A percentile compares a stretch with the other conserved stretches of the same genome.
phyloP scores from a whole-genome alignment of 2,113 vertebrate species.

The Paralichthys olivaceus region DNA sequence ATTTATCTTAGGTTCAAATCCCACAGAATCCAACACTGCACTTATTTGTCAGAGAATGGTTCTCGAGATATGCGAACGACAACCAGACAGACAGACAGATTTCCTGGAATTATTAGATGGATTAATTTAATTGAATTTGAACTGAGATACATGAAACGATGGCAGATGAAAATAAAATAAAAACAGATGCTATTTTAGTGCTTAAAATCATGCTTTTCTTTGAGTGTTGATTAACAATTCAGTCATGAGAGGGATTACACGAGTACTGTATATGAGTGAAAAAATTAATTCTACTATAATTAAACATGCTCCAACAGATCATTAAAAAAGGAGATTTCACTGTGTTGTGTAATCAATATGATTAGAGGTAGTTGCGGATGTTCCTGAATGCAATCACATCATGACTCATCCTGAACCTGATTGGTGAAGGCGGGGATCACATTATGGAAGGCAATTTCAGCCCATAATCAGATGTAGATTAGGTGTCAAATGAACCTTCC shows the following conservation, averaged over 20 bases:
- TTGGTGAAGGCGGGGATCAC: neutral
- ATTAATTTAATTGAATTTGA: conserved; percentile 20
- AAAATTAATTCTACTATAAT: neutral
- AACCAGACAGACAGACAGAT: too few relatives aligned
- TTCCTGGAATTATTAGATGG: too few relatives aligned
- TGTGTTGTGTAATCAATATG: neutral
- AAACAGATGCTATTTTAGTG: neutral
- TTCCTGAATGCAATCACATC: conserved; percentile 7
- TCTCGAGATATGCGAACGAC: too few relatives aligned
- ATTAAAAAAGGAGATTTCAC: neutral
- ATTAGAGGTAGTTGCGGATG: neutral
- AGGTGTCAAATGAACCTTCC: conserved; percentile 2
- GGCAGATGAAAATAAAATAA: neutral
- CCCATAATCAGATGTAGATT: conserved; percentile 20
- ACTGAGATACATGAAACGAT: neutral
- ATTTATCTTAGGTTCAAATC: too few relatives aligned
- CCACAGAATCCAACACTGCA: too few relatives aligned
- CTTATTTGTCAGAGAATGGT: too few relatives aligned
- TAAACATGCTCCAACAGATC: neutral
- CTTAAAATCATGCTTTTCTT: neutral
- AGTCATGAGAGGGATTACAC: neutral
- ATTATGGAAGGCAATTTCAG: neutral
- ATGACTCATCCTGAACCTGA: conserved; percentile 25
- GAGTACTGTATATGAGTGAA: neutral
- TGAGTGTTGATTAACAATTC: neutral